A percentile compares a stretch with the other conserved stretches of the same genome.
phyloP scores from a whole-genome alignment of 2,113 vertebrate genomes.

The Varanus salvator region DNA sequence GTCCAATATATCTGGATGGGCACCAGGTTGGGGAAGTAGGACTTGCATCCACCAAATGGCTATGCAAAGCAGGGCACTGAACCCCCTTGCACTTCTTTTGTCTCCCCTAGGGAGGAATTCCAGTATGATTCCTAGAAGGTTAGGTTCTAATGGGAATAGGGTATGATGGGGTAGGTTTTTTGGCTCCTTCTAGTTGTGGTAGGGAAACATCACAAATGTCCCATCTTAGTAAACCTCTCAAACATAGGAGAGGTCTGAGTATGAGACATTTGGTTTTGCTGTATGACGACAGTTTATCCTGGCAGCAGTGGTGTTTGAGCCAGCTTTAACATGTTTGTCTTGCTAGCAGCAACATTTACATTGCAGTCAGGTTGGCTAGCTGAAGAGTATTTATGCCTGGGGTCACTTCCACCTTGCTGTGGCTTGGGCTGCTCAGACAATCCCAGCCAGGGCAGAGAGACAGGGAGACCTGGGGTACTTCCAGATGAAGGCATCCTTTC shows the following conservation, averaged over 20 bases:
- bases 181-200: background rate
- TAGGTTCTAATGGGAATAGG: background rate
- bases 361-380: background rate
- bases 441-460: background rate
- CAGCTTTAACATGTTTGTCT: background rate
- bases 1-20: too few species aligned
- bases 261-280: background rate
- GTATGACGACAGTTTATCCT: background rate
- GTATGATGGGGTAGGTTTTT: background rate
- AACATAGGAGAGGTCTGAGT: background rate
- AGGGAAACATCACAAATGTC: background rate
- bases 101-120: background rate
- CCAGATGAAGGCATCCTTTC: background rate
- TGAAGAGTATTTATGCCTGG: background rate
- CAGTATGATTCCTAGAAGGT: background rate
- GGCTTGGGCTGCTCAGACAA: background rate
- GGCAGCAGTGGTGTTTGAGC: background rate
- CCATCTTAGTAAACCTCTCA: background rate
- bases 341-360: background rate
- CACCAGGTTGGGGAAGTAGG: background rate
- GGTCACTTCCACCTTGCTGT: background rate
- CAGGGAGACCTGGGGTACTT: background rate
- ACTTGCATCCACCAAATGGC: background rate
- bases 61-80: background rate
- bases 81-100: background rate